These are phyloP conservation scores for Drosophila monieri DNA, from an alignment of 2,888 invertebrate genomes.

Conservation along the genomic window DNA sequence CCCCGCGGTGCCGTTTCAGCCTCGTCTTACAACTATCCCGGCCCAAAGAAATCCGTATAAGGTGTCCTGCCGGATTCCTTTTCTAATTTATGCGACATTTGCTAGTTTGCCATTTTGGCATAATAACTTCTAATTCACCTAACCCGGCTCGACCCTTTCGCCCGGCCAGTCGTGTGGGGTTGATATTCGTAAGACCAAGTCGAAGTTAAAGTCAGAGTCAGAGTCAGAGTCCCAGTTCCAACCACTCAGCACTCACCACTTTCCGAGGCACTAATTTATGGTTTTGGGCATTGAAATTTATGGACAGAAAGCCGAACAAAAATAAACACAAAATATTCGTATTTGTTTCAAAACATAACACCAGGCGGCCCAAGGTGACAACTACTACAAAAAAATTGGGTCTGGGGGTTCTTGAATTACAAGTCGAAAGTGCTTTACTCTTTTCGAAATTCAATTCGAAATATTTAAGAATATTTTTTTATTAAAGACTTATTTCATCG, in stretches of 20 bases:
- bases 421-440: background rate
- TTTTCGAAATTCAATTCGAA: background rate
- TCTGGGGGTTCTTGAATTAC: background rate
- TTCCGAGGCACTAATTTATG: slow-evolving; percentile 67
- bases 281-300: slow-evolving; percentile 70
- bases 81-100: slow-evolving; percentile 74
- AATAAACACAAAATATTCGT: slow-evolving; percentile 49
- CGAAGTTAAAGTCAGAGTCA: slow-evolving; percentile 1
- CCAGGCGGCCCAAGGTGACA: slow-evolving; percentile 51
- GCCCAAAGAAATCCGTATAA: slow-evolving; percentile 41
- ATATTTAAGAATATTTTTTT: background rate
- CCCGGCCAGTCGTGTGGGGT: slow-evolving; percentile 41
- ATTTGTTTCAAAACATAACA: slow-evolving; percentile 58
- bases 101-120: slow-evolving; percentile 64
- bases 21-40: slow-evolving; percentile 64
- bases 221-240: slow-evolving; percentile 15
- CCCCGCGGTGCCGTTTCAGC: slow-evolving; percentile 75
- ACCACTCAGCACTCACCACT: slow-evolving; percentile 50
- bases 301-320: slow-evolving; percentile 51
- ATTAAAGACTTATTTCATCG: background rate
- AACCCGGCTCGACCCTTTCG: slow-evolving; percentile 49
- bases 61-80: slow-evolving; percentile 66
- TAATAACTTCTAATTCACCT: slow-evolving; percentile 77
- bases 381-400: slow-evolving; percentile 7
- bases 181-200: slow-evolving; percentile 17